Percentiles rank a stretch among this genome's conserved stretches.
Evolutionary conservation across 1,140 invertebrate species (phyloP).

Genomic region (Agrilus planipennis): DNA sequence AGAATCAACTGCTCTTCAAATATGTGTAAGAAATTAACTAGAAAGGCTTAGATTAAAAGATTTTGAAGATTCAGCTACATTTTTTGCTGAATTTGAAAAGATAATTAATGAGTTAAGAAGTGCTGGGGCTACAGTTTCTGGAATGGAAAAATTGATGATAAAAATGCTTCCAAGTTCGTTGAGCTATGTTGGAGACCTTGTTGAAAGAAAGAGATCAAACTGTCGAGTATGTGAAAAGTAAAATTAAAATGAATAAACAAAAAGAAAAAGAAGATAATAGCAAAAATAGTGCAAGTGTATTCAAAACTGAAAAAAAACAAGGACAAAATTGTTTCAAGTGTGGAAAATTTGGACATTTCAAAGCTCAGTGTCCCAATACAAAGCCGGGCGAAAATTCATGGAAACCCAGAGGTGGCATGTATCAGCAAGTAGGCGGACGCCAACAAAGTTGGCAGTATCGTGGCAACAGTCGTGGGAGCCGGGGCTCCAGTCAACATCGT

Average conservation of each 20-base stretch:
- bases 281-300: too few relatives aligned
- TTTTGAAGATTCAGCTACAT: constrained; percentile 8
- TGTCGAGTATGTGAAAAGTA: constrained; percentile 30
- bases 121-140: constrained; percentile 18
- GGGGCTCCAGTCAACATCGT: constrained; percentile 27
- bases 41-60: constrained; percentile 18
- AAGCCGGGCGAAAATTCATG: too few relatives aligned
- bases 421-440: too few relatives aligned
- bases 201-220: constrained; percentile 30
- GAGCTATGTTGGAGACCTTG: too few relatives aligned
- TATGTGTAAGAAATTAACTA: constrained; percentile 16
- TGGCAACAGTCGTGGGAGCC: too few relatives aligned
- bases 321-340: constrained; percentile 12
- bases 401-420: too few relatives aligned
- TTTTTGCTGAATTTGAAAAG: constrained; percentile 22
- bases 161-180: constrained; percentile 19
- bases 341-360: constrained; percentile 15
- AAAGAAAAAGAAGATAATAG: too few relatives aligned
- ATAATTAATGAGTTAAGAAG: constrained; percentile 17
- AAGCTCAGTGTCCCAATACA: too few relatives aligned
- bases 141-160: constrained; percentile 27
- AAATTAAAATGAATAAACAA: constrained; percentile 29
- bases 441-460: too few relatives aligned
- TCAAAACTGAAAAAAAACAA: constrained; percentile 2
- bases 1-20: constrained; percentile 18